These are phyloP conservation scores for human (Homo sapiens) DNA, from an alignment of 2,113 vertebrate genomes.

Conservation along the genomic window GRCh38 chr7:83795501-83796000, in stretches of 20 bases:
- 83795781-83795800: neutral
- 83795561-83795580: neutral
- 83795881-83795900: neutral
- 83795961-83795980: neutral
- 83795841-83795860: constrained; percentile 37
- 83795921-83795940: neutral
- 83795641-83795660: constrained; percentile 24
- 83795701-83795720: constrained; percentile 34
- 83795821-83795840: neutral
- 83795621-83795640: constrained; percentile 41
- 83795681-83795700: constrained; percentile 33
- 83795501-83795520: neutral
- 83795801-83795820: neutral
- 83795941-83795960: neutral
- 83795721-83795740: constrained; percentile 18
- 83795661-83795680: constrained; percentile 32
- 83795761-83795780: neutral
- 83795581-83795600: neutral
- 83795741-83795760: neutral
- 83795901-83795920: constrained; percentile 33
- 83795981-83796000: neutral
- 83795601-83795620: constrained; percentile 38
- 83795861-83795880: neutral
- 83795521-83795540: neutral
- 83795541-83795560: neutral